phyloP scores from a whole-genome alignment of 2,113 vertebrate genomes.

The Cinclus cinclus region DNA sequence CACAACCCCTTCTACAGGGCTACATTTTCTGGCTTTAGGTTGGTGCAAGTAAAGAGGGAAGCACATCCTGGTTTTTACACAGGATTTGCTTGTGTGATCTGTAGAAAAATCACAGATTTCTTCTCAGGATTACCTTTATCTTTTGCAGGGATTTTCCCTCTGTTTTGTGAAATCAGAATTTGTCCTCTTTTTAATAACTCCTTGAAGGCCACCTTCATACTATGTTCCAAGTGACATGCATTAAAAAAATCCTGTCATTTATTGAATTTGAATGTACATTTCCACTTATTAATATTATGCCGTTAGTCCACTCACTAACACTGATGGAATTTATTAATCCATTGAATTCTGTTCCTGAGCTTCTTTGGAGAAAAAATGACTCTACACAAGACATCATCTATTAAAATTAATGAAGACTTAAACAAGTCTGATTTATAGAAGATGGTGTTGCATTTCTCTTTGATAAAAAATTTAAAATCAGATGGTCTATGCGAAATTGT shows the following conservation, averaged over 20 bases:
- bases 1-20: not conserved
- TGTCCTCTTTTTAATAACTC: not conserved
- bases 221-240: not conserved
- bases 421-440: not conserved
- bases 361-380: not conserved
- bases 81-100: not conserved
- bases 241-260: not conserved
- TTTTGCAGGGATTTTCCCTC: not conserved
- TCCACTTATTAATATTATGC: not conserved
- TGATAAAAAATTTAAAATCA: not conserved
- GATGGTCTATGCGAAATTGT: not conserved
- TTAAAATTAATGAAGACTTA: not conserved
- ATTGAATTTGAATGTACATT: not conserved
- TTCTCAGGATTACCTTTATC: not conserved
- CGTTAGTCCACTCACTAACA: not conserved
- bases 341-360: not conserved
- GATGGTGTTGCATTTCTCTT: not conserved
- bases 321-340: not conserved
- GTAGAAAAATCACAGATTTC: not conserved
- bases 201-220: not conserved
- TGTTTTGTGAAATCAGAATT: not conserved
- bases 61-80: not conserved
- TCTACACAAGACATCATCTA: not conserved
- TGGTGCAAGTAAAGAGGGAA: not conserved
- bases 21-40: not conserved